Conservation (phyloP, 2,888 invertebrate genomes). For the Pseudeuparius sepicola region DNA sequence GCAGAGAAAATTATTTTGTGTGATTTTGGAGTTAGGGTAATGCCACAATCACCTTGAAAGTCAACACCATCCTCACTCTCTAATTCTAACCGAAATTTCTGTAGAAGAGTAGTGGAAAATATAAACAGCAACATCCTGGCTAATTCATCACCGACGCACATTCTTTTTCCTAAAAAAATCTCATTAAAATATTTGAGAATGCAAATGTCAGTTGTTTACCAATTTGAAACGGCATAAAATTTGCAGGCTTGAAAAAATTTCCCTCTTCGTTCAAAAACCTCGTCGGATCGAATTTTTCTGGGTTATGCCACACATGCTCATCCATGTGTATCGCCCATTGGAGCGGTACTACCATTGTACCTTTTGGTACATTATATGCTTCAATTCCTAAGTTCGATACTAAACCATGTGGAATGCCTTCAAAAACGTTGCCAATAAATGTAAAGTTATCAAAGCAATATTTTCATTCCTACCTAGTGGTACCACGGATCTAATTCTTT, state of each 20-base stretch:
- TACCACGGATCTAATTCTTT: slow-evolving; percentile 67
- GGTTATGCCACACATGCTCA: slow-evolving; percentile 53
- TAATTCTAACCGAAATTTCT: slow-evolving; percentile 44
- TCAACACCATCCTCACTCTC: slow-evolving; percentile 40
- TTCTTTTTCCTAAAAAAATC: slow-evolving; percentile 57
- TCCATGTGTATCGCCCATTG: slow-evolving; percentile 77
- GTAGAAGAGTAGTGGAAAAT: slow-evolving; percentile 52
- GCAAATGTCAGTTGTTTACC: slow-evolving; percentile 42
- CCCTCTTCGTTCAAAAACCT: slow-evolving; percentile 60
- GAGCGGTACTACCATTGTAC: slow-evolving; percentile 66
- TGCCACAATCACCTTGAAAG: slow-evolving; percentile 62
- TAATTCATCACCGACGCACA: slow-evolving; percentile 78
- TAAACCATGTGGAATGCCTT: slow-evolving; percentile 66
- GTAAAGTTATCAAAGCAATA: neutral
- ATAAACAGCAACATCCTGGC: slow-evolving; percentile 61
- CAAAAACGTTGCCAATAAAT: slow-evolving; percentile 4
- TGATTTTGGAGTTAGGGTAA: slow-evolving; percentile 59
- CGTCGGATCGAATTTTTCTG: slow-evolving; percentile 56
- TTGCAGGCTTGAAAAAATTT: slow-evolving; percentile 50
- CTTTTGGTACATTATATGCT: slow-evolving; percentile 55
- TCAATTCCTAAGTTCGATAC: slow-evolving; percentile 39
- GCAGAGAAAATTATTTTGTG: slow-evolving; percentile 43
- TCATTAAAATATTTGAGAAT: neutral
- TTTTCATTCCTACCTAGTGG: slow-evolving; percentile 52
- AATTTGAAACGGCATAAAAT: slow-evolving; percentile 75